These are phyloP conservation scores for Cheirogaleus medius DNA, from an alignment of 2,113 vertebrate genomes.

Conservation along the genomic window DNA sequence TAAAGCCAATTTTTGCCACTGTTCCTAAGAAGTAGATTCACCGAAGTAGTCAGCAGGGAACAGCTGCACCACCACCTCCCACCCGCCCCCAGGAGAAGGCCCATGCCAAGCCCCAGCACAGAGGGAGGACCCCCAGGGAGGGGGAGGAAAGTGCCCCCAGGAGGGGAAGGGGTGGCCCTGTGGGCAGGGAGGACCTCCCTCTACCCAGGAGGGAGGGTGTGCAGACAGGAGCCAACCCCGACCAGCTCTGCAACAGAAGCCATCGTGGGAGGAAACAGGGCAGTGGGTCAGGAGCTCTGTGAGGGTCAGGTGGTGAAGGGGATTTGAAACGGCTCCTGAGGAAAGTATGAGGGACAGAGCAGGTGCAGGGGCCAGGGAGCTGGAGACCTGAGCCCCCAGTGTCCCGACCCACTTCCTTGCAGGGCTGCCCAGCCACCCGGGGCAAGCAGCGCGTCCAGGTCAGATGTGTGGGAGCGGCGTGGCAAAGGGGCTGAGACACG, in stretches of 20 bases:
- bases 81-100: neutral
- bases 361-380: neutral
- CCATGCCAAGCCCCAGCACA: neutral
- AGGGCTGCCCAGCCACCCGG: neutral
- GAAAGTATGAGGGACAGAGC: neutral
- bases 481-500: neutral
- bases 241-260: neutral
- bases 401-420: too few species aligned
- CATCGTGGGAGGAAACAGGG: neutral
- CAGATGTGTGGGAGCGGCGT: neutral
- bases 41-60: neutral
- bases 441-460: neutral
- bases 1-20: neutral
- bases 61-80: neutral
- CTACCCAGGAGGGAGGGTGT: neutral
- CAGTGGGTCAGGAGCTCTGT: neutral
- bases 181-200: neutral
- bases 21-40: neutral
- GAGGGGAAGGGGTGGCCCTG: neutral
- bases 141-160: too few species aligned
- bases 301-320: neutral
- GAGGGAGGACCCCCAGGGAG: neutral
- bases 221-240: neutral
- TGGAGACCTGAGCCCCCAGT: neutral
- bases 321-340: neutral